Base-by-base conservation (phyloP, 2,888 invertebrate genomes). In the Leucophenga maculata region DNA sequence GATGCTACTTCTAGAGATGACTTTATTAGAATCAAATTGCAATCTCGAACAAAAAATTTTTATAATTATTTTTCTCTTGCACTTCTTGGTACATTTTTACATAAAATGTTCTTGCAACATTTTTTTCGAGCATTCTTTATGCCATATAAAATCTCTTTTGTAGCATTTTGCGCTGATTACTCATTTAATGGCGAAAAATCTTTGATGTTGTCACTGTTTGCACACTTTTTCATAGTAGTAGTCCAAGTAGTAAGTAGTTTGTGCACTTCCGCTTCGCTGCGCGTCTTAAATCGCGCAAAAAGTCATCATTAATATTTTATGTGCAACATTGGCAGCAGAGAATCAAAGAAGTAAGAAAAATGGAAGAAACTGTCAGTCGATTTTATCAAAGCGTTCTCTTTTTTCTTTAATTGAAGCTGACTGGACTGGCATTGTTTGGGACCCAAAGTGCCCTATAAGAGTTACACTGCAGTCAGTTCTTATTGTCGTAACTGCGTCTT, bases 271-370 rank as follows among this genome's bases (percentile, higher is more conserved):
- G 65, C 74, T 72, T 6, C 18, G 20, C 18, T 54, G 54, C 1
- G 1, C 3, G 26, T 13, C 18, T 55, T 55, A 55, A 55, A 55
- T 26, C 26, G 26, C 26, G 55, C 14, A 55, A 18, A 64, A 18
- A 64, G 64, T 20, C 46, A 75, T 71, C 52, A 74, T 83, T 75
- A 78, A 79, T 78, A 77, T 65, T 73, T 77, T 73, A 82, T 78
- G 70, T 68, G 32, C 54, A 80, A 76, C 69, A 74, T 74, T 65
- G 67, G 66, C 14, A 11, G 62, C 52, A 52, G 13, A 48, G 3
- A n/a, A 57, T 55, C 46, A 46, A 46, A 60, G 39, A n/a, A 57
- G 59, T 44, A 20, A 60, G 48, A 50, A 50, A 8, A n/a, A 50
- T 13, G 48, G 11, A 48, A 16, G 13, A n/a, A 50, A 16, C 50